phyloP scores from a whole-genome alignment of 2,888 invertebrate genomes.

The Platycnemis pennipes region DNA sequence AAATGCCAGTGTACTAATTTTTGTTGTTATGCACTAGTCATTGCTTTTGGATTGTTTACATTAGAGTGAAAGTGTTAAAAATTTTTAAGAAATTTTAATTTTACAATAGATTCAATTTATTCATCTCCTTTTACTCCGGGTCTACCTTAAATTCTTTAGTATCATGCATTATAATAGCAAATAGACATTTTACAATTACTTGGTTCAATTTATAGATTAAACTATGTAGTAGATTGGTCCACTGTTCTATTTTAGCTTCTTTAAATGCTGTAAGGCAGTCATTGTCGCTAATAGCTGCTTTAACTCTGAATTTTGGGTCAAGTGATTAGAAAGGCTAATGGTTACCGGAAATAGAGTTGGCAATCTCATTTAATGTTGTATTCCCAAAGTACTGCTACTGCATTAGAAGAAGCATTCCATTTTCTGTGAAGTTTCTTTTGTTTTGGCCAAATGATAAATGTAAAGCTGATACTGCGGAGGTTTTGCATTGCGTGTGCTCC shows the following conservation, averaged over 20 bases:
- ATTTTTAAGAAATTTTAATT: neutral
- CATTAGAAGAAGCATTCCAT: constrained; percentile 9
- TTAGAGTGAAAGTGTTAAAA: neutral
- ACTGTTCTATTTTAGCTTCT: constrained; percentile 42
- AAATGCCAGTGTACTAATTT: neutral
- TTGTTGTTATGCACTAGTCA: neutral
- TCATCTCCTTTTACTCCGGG: neutral
- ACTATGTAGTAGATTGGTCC: constrained; percentile 41
- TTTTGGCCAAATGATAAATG: neutral
- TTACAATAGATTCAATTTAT: neutral
- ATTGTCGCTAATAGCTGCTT: constrained; percentile 54
- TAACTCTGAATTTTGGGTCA: constrained; percentile 37
- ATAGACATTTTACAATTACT: constrained; percentile 54
- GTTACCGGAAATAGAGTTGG: constrained; percentile 2
- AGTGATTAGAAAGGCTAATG: constrained; percentile 43
- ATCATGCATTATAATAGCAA: neutral
- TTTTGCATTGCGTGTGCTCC: constrained; percentile 60
- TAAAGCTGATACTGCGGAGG: neutral
- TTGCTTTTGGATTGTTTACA: neutral
- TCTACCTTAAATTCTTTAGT: neutral
- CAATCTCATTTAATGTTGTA: constrained; percentile 23
- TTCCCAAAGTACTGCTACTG: constrained; percentile 51
- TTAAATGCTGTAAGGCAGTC: constrained; percentile 42
- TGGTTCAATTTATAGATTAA: constrained; percentile 57
- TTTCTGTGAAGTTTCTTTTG: neutral